Evolutionary conservation across 2,113 vertebrate genomes (phyloP), one percentile per base, ranked within the genome.

Genomic region (Anarhynchus alexandrinus): DNA sequence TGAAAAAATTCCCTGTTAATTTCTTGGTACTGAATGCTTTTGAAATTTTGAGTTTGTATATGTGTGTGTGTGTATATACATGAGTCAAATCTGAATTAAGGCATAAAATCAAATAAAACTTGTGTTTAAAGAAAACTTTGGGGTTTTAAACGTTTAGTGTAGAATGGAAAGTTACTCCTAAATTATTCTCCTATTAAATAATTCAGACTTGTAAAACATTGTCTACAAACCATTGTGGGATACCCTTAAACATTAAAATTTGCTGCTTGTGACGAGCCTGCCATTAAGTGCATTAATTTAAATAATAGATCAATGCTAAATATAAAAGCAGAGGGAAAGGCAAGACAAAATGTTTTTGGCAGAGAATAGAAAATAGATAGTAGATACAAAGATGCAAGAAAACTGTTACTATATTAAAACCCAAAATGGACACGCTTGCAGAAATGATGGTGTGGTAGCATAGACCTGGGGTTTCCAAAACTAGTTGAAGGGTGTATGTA

Each of bases 401-500:
- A 57, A 66, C 25, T 36, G 12, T 49, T 88, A 13, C 9, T 71
- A 0, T 79, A 52, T 61, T 42, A 64, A 29, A 74, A 73, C 25
- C 42, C 13, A 42, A 5, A 54, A 66, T 73, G 27, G 38, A 29
- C 32, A 40, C 6, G 7, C 19, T 38, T 64, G 38, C 22, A 65
- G 73, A 91, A 82, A 23, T 80, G 2, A 14, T 70, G 15, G 21
- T 67, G 42, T 59, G 15, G 30, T 22, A 45, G 67, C 25, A 34
- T 27, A 69, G 34, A 52, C 21, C 10, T 36, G 30, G 34, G 8
- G 4, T 82, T 90, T 74, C 62, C 36, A 77, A 49, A 78, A 20
- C 12, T 66, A 18, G 22, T 71, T 29, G 47, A 11, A 1, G 1
- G 4, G 7, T 61, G 3, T 42, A 3, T 61, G 3, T 42, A 3